Evolutionary conservation across 2,797 vertebrate genomes (phyloP), one percentile per base, ranked within the genome.

Genomic region (Pitangus sulphuratus): DNA sequence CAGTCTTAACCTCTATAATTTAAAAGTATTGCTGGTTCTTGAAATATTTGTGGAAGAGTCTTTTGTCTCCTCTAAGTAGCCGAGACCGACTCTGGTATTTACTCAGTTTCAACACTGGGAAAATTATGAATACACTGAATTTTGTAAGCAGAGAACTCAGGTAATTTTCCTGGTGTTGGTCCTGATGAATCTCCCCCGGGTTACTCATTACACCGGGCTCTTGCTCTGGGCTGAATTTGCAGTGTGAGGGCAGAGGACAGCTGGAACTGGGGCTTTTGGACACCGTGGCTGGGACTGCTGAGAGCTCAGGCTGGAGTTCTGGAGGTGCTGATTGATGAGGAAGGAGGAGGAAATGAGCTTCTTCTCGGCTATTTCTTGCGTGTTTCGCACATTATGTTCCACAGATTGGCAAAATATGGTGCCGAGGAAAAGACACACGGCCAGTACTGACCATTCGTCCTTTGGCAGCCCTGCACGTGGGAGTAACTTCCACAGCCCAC

Each of bases 261-360:
- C 78, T 87, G 74, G 65, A 66, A 40, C 40, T 35, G 42, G 39
- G 48, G 31, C 30, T 85, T 68, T 70, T 6, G 1, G 50, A 37
- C 26, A 42, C 65, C 1, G 0, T 6, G 24, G 30, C 58, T 48
- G 66, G 65, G 54, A 40, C 50, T 42, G 37, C 12, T 13, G 44
- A 84, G 69, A 82, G 47, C 70, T 60, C 70, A 26, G 33, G 42
- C 53, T 84, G 76, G 53, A 48, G 33, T 30, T 61, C 45, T 1
- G 39, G 64, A 74, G 33, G 62, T 81, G 91, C 44, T 53, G 69
- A 86, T 44, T 71, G 88, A 69, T 50, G 68, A 82, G 44, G 54
- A 84, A 82, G 60, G 54, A 78, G 64, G 35, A 90, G 89, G 89
- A 93, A 90, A 90, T 87, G 8, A 93, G 28, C 71, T 60, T 6